A percentile compares a stretch with the other conserved stretches of the same genome.
phyloP scores from a whole-genome alignment of 2,113 vertebrate genomes.

The Protomyctophum bolini region DNA sequence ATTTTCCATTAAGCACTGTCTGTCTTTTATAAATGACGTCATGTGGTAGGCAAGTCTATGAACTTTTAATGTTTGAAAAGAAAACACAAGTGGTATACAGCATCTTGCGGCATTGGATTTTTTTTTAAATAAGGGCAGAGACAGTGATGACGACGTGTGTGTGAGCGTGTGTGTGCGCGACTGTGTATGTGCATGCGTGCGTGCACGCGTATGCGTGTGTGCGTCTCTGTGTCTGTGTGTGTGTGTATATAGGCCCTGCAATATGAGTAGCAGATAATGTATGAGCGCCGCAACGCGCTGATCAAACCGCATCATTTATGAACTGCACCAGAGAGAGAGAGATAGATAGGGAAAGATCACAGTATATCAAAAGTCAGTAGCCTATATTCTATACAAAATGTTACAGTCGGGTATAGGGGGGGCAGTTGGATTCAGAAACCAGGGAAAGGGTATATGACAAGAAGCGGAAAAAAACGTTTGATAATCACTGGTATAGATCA shows the following conservation, averaged over 20 bases:
- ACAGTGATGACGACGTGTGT: too few species aligned
- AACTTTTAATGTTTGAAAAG: too few species aligned
- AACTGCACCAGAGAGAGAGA: not conserved
- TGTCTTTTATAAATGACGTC: too few species aligned
- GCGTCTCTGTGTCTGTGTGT: not conserved
- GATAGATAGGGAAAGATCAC: not conserved
- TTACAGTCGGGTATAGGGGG: too few species aligned
- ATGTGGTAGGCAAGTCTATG: too few species aligned
- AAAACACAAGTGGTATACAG: too few species aligned
- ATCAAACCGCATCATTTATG: conserved; percentile 41
- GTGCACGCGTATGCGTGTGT: not conserved
- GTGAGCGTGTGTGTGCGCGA: too few species aligned
- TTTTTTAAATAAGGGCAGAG: too few species aligned
- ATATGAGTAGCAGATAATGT: not conserved
- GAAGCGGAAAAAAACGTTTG: not conserved
- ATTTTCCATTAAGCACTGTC: too few species aligned
- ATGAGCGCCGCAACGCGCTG: not conserved
- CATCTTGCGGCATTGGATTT: too few species aligned
- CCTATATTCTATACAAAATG: too few species aligned
- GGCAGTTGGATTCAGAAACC: too few species aligned
- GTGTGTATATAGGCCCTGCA: not conserved
- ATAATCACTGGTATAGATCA: not conserved
- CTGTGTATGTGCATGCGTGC: not conserved
- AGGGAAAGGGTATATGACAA: not conserved
- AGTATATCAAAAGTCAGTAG: not conserved